Percentiles rank a stretch among this genome's conserved stretches.
phyloP scores from a whole-genome alignment of 2,113 vertebrate species.

The Malaclemys terrapin region DNA sequence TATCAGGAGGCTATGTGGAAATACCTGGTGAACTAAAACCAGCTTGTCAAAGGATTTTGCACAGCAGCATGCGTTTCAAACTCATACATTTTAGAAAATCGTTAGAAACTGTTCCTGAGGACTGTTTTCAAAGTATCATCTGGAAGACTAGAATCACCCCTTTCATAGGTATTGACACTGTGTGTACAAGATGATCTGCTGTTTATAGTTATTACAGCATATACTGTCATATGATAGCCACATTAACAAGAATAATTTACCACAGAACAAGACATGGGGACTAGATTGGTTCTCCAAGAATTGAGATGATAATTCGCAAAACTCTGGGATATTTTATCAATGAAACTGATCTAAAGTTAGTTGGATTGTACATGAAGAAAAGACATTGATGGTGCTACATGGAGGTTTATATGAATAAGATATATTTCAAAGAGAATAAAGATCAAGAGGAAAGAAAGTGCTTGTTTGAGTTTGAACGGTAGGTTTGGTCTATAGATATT shows the following conservation, averaged over 20 bases:
- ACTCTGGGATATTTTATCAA: neutral
- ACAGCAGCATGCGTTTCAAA: rapidly evolving
- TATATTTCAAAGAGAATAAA: neutral
- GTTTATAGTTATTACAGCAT: neutral
- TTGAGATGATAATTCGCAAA: neutral
- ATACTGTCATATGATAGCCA: neutral
- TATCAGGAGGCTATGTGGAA: neutral
- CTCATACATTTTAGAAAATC: rapidly evolving
- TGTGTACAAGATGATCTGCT: neutral
- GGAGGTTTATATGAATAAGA: neutral
- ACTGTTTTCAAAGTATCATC: neutral
- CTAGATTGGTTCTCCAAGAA: neutral
- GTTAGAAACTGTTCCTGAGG: neutral
- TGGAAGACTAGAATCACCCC: neutral
- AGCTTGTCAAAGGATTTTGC: neutral
- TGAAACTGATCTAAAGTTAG: slow-evolving; percentile 1
- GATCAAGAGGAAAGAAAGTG: neutral
- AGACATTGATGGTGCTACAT: rapidly evolving
- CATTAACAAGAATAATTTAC: neutral
- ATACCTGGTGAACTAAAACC: rapidly evolving
- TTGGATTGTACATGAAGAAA: neutral
- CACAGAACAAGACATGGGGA: neutral
- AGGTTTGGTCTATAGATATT: neutral
- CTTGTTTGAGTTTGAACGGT: neutral
- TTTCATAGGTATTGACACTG: neutral